phyloP scores from a whole-genome alignment of 2,888 invertebrate species.

The Leuctra nigra region DNA sequence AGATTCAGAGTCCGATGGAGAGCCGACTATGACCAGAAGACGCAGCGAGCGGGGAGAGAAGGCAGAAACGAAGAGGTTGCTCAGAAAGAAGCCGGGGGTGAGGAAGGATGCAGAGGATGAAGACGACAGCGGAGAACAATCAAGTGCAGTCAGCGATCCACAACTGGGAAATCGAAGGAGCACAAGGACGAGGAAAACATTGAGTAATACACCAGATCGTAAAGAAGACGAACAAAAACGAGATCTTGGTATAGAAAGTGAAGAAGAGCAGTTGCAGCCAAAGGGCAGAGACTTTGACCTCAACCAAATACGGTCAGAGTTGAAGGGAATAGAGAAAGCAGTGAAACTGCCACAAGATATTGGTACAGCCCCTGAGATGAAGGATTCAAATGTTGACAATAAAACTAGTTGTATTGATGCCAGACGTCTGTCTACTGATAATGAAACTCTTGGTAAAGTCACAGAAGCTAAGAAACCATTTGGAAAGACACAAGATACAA shows the following conservation, averaged over 20 bases:
- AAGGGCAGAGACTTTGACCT: constrained; percentile 74
- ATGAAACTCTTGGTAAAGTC: constrained; percentile 25
- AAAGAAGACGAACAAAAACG: constrained; percentile 36
- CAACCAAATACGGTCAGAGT: constrained; percentile 75
- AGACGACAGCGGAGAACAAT: constrained; percentile 26
- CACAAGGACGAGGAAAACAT: constrained; percentile 38
- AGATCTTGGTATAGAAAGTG: constrained; percentile 39
- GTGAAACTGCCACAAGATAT: constrained; percentile 21
- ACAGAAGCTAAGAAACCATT: constrained; percentile 31
- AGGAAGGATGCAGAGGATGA: constrained; percentile 26
- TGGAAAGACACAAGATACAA: too few species aligned
- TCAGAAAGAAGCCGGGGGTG: constrained; percentile 26
- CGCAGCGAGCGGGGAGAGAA: constrained; percentile 21
- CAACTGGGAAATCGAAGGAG: constrained; percentile 25
- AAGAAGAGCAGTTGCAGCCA: constrained; percentile 43
- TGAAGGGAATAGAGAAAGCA: constrained; percentile 68
- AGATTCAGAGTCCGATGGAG: constrained; percentile 27
- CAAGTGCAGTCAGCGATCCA: constrained; percentile 14
- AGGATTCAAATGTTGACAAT: constrained; percentile 14
- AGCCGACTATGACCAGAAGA: constrained; percentile 23
- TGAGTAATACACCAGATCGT: constrained; percentile 40
- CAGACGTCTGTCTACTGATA: constrained; percentile 19
- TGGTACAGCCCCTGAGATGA: constrained; percentile 19
- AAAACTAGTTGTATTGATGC: constrained; percentile 18
- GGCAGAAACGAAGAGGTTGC: constrained; percentile 9